Conservation (phyloP, 2,113 vertebrate genomes). For the Pampusana beccarii region DNA sequence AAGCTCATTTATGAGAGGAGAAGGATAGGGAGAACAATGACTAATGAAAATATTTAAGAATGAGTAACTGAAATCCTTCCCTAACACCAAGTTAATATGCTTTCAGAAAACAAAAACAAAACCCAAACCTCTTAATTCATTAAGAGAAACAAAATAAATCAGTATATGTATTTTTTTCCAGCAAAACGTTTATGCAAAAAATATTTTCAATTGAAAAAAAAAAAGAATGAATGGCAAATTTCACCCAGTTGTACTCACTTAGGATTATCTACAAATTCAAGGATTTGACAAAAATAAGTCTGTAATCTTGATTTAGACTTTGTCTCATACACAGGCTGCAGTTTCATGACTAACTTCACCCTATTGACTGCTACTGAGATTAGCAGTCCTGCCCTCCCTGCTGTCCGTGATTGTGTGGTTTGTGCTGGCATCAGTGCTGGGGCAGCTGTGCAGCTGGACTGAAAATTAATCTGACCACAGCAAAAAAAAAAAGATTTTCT, state of each 20-base stretch:
- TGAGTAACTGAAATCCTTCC: background rate
- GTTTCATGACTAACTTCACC: background rate
- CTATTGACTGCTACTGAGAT: conserved; percentile 23
- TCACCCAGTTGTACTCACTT: background rate
- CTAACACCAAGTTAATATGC: background rate
- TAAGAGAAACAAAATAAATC: background rate
- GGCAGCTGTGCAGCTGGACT: conserved; percentile 51
- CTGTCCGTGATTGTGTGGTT: background rate
- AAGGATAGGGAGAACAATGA: background rate
- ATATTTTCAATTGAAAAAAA: background rate
- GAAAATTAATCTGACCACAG: conserved; percentile 52
- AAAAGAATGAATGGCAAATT: background rate
- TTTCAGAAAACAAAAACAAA: background rate
- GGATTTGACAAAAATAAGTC: background rate
- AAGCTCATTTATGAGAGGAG: background rate
- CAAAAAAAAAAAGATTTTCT: background rate
- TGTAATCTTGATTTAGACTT: background rate
- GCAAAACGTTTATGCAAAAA: background rate
- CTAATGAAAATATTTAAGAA: background rate
- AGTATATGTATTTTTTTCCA: too few relatives aligned
- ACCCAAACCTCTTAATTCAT: background rate
- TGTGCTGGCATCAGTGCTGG: conserved; percentile 25
- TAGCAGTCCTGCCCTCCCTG: background rate
- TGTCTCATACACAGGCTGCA: background rate
- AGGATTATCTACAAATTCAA: background rate